These are phyloP conservation scores for Lacerta viridis DNA, from an alignment of 2,797 vertebrate species.

Conservation along the genomic window DNA sequence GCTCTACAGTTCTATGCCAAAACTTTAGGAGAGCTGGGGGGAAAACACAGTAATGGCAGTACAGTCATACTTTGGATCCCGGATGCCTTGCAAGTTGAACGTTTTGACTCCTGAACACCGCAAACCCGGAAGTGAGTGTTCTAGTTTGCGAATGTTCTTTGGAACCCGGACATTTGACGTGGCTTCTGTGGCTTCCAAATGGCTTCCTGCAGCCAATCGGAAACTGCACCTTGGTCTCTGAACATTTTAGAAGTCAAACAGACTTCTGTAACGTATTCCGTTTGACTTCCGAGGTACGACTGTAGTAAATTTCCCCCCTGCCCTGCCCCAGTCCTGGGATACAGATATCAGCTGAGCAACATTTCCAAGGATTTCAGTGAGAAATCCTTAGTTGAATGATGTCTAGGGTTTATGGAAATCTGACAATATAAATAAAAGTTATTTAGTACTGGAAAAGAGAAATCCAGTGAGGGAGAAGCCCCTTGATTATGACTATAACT, in stretches of 20 bases:
- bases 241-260: too few relatives aligned
- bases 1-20: background rate
- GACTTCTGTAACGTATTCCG: too few relatives aligned
- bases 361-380: background rate
- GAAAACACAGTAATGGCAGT: background rate
- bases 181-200: too few relatives aligned
- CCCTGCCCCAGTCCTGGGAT: background rate
- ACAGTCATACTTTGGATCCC: too few relatives aligned
- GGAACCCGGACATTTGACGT: too few relatives aligned
- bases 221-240: too few relatives aligned
- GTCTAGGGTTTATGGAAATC: background rate
- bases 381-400: background rate
- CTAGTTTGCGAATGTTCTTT: too few relatives aligned
- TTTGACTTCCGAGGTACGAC: too few relatives aligned
- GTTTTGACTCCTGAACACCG: rapidly evolving
- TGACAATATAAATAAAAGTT: constrained; percentile 4
- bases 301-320: background rate
- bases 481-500: background rate
- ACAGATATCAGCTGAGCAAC: background rate
- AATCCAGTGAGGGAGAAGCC: background rate
- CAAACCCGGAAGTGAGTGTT: too few relatives aligned
- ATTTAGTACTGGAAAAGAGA: background rate
- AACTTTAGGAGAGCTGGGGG: background rate
- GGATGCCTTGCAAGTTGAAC: too few relatives aligned
- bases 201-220: too few relatives aligned